Evolutionary conservation across 2,888 invertebrate genomes (phyloP).

Genomic region (Trilocha varians): DNA sequence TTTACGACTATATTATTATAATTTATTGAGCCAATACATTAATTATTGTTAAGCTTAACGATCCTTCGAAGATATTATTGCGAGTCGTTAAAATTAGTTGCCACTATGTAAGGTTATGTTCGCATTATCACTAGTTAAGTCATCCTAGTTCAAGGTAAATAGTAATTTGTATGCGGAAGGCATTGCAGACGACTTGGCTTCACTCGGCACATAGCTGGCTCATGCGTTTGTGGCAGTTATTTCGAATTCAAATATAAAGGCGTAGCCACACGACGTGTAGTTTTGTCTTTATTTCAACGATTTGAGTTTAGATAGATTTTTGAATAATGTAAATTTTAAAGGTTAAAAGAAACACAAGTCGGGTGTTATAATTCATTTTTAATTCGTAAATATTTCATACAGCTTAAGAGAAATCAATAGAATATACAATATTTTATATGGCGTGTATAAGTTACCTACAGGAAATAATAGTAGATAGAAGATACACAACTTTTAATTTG

Average conservation of each 20-base stretch:
- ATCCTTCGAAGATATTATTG: no score
- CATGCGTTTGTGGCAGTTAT: neutral
- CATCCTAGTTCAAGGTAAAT: conserved; percentile 40
- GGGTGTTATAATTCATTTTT: conserved; percentile 46
- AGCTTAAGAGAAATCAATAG: conserved; percentile 68
- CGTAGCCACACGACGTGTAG: no score
- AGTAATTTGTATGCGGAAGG: conserved; percentile 56
- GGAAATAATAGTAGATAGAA: conserved; percentile 27
- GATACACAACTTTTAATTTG: conserved; percentile 12
- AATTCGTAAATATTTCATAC: conserved; percentile 62
- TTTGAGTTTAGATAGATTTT: no score
- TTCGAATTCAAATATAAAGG: neutral
- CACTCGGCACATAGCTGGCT: neutral
- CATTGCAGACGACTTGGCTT: conserved; percentile 26
- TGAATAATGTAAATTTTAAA: neutral
- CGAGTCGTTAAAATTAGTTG: no score
- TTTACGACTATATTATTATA: no score
- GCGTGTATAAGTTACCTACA: conserved; percentile 40
- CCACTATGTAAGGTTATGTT: neutral
- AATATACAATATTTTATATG: conserved; percentile 54
- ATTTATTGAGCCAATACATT: no score
- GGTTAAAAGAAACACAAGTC: neutral
- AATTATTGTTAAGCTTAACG: no score
- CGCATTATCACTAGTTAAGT: neutral
- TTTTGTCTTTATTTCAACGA: no score